Base-by-base conservation (phyloP, 2,797 vertebrate species). In the Fringilla coelebs region DNA sequence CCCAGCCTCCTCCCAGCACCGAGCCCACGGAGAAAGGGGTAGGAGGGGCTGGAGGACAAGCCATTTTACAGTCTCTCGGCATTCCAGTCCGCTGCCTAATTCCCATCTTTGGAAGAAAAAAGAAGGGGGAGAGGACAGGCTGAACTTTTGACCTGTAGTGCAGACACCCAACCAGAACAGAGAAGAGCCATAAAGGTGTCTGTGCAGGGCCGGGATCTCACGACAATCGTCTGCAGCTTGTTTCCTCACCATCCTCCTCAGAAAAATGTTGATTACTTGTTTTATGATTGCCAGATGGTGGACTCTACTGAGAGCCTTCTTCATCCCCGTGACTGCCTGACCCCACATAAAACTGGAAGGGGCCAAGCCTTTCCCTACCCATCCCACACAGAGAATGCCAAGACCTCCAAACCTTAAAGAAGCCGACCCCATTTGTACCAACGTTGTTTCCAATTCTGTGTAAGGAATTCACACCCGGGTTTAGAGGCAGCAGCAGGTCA, bases 261-360 rank as follows among this genome's bases (percentile, higher is more conserved):
- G 97, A 94, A 96, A 97, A 98, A 97, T 98, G 97, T 95, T 98
- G 93, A 97, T 97, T 97, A 96, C 97, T 97, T 41, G 66, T 97
- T 98, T 99, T 99, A 99, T 98, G 97, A 98, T 96, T 97, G 97
- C 98, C 99, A 99, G 99, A 99, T 99, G 99, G 98, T 97, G 97
- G 97, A 97, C 96, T 95, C 93, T 78, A 96, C 97, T 95, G 96
- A 97, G 97, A 98, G 96, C 97, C 97, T 96, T 96, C 94, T 96
- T 93, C 97, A 97, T 94, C 98, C 95, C 89, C 48, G 82, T 98
- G 98, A 98, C 98, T 98, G 95, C 96, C 97, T 98, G 98, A 99
- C 98, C 98, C 98, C 97, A 97, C 96, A 98, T 98, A 98, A 98
- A 98, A 97, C 95, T 86, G 80, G 93, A 85, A 93, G 78, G 80